phyloP scores from a whole-genome alignment of 2,797 vertebrate species.

The Myotis vivesi region DNA sequence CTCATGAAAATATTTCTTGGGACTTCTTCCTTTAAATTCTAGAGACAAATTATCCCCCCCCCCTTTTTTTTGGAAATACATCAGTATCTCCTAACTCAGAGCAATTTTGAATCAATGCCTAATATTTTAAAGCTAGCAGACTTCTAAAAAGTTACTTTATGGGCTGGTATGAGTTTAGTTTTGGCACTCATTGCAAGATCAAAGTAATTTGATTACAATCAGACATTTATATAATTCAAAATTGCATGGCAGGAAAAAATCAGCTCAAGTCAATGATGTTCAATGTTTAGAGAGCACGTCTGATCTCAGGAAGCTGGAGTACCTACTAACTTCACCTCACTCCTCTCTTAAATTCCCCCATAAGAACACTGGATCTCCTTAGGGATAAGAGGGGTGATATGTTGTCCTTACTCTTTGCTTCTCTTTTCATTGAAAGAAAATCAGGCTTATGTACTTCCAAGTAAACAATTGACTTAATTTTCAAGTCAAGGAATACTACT shows the following conservation, averaged over 20 bases:
- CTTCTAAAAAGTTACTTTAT: constrained; percentile 16
- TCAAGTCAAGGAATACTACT: background rate
- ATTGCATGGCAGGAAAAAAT: background rate
- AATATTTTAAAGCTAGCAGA: constrained; percentile 19
- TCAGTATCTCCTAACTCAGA: background rate
- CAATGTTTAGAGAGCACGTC: background rate
- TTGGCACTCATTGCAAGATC: constrained; percentile 1
- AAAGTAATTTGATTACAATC: constrained; percentile 46
- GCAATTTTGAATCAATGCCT: background rate
- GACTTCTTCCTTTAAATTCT: background rate
- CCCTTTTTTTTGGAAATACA: background rate
- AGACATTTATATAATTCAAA: constrained; percentile 12
- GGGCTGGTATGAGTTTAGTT: background rate
- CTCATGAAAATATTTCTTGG: background rate
- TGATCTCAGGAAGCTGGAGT: background rate
- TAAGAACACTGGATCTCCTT: background rate
- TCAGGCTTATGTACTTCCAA: background rate
- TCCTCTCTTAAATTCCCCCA: background rate
- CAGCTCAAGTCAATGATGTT: background rate
- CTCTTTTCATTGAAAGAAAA: background rate
- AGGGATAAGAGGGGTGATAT: background rate
- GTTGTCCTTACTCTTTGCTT: background rate
- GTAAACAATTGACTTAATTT: constrained; percentile 4
- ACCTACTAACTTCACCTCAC: background rate
- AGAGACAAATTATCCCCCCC: background rate